These are phyloP conservation scores for Drosophila anomalipes DNA, from an alignment of 2,888 invertebrate genomes.

Conservation along the genomic window DNA sequence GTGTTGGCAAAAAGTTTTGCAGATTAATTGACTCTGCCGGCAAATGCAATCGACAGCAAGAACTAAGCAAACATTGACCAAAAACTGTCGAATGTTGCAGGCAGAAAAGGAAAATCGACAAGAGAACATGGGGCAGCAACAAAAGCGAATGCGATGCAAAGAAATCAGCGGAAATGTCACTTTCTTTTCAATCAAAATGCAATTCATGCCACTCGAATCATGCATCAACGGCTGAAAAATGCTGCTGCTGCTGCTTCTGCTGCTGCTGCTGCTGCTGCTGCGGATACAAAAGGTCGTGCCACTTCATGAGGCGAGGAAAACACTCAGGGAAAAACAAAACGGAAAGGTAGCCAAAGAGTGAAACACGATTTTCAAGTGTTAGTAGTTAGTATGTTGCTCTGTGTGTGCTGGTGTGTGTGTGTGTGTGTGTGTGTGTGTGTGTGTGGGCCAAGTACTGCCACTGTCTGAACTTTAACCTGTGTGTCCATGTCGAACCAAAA, in stretches of 20 bases:
- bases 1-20: slow-evolving; percentile 31
- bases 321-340: slow-evolving; percentile 47
- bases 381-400: slow-evolving; percentile 11
- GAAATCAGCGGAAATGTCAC: slow-evolving; percentile 81
- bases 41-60: slow-evolving; percentile 23
- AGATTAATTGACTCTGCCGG: slow-evolving; percentile 44
- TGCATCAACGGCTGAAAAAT: slow-evolving; percentile 40
- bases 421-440: neutral
- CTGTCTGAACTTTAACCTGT: slow-evolving; percentile 75
- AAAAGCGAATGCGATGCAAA: slow-evolving; percentile 30
- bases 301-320: slow-evolving; percentile 53
- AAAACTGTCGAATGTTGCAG: slow-evolving; percentile 19
- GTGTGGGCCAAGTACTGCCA: slow-evolving; percentile 51
- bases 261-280: neutral
- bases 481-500: slow-evolving; percentile 40
- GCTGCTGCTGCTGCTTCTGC: slow-evolving; percentile 5
- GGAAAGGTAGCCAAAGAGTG: slow-evolving; percentile 59
- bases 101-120: slow-evolving; percentile 55
- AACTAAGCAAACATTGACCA: slow-evolving; percentile 45
- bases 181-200: slow-evolving; percentile 82
- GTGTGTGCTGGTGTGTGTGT: neutral
- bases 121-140: slow-evolving; percentile 15
- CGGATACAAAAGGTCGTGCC: slow-evolving; percentile 57
- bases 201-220: slow-evolving; percentile 76
- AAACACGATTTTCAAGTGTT: slow-evolving; percentile 72